These are phyloP conservation scores for Griposia aprilina DNA, from an alignment of 2,888 invertebrate species.

Conservation along the genomic window DNA sequence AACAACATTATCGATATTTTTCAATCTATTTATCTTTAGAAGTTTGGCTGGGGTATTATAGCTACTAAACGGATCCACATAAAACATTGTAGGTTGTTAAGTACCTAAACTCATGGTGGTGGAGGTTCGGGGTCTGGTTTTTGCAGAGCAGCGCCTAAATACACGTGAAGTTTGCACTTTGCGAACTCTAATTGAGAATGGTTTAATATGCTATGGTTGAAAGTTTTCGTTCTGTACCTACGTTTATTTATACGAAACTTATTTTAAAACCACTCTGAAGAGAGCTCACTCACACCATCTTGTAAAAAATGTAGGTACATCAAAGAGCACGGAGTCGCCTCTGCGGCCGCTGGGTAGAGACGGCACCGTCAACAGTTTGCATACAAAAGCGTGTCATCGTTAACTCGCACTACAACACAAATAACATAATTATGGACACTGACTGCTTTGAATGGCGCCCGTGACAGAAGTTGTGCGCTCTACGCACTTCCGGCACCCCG, in stretches of 20 bases:
- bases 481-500: background rate
- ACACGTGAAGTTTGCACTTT: background rate
- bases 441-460: background rate
- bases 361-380: background rate
- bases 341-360: background rate
- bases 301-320: conserved; percentile 59
- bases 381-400: no score
- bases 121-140: background rate
- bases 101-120: conserved; percentile 1
- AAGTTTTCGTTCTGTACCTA: background rate
- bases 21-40: background rate
- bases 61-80: background rate
- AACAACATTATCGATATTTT: no score
- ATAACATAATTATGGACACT: no score
- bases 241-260: background rate
- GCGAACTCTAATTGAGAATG: background rate
- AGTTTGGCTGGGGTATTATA: background rate
- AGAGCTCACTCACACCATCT: background rate
- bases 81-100: background rate
- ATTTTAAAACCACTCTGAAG: background rate
- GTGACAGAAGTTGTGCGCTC: background rate
- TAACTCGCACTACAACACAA: no score
- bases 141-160: background rate
- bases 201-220: background rate
- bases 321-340: conserved; percentile 7